Conservation (phyloP, 2,888 invertebrate species). For the Dryococelus australis region DNA sequence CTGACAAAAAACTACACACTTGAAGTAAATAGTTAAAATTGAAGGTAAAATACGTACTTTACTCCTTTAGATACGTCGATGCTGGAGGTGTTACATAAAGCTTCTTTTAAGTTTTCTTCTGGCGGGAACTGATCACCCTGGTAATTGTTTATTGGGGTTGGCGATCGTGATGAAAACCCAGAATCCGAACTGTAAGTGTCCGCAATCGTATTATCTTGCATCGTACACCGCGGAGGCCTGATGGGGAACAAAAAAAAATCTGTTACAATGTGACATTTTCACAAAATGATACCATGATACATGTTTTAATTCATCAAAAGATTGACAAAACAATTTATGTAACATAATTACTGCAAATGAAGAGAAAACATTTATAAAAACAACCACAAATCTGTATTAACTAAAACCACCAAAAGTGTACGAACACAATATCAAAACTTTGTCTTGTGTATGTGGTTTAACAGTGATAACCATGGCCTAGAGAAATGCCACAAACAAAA, state of each 20-base stretch:
- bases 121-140: background rate
- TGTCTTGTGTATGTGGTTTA: too few relatives aligned
- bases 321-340: too few relatives aligned
- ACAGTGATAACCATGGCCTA: too few relatives aligned
- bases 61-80: conserved; percentile 35
- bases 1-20: background rate
- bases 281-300: too few relatives aligned
- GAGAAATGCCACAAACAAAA: too few relatives aligned
- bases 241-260: background rate
- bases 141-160: conserved; percentile 40
- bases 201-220: background rate
- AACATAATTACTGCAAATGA: too few relatives aligned
- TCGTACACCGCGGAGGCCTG: conserved; percentile 20
- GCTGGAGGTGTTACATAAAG: background rate
- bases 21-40: background rate
- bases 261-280: too few relatives aligned
- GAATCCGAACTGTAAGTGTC: conserved; percentile 38
- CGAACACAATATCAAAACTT: too few relatives aligned
- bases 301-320: too few relatives aligned
- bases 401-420: too few relatives aligned
- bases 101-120: background rate
- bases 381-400: too few relatives aligned
- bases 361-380: too few relatives aligned
- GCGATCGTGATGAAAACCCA: conserved; percentile 43
- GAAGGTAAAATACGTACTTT: conserved; percentile 33